Evolutionary conservation across 2,888 invertebrate species (phyloP), one percentile per base, ranked within the genome.

Genomic region (Agriopis leucophaearia): DNA sequence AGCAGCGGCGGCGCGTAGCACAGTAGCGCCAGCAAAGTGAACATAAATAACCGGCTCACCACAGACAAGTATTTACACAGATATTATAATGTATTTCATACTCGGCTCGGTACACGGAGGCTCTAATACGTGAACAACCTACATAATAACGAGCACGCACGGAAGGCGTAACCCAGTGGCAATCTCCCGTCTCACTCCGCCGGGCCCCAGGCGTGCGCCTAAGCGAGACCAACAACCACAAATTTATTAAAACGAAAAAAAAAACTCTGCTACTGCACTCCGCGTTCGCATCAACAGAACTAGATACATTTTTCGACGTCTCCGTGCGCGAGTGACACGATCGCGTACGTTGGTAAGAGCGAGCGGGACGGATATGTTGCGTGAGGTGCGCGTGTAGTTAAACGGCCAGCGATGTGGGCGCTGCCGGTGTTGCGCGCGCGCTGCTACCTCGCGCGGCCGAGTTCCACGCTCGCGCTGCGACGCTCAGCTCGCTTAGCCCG

Each of bases 161-260:
- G 92, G 92, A 92, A 94, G 94, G 94, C 93, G 94, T 94, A 94
- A 94, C 93, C 84, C 94, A 84, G 94, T 91, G 87, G 94, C 92
- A 84, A 85, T 89, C 86, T 82, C 79, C 87, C 87, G 85, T 90
- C 91, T 88, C 91, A 81, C 89, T 92, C 89, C 80, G 83, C 82
- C 87, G 82, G 86, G 89, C 90, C 90, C 84, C 89, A 81, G 90
- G 90, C 92, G 90, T 86, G 89, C 89, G 90, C 86, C 88, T 87
- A 89, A 92, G 91, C 90, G 91, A 91, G 90, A 91, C 91, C 89
- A 87, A 92, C 89, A 87, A 92, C 89, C 90, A 91, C 92, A 92
- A 93, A 94, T 93, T 94, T 93, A 94, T 94, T 92, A 91, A 93
- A 92, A 92, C 88, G 90, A 90, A 89, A 91, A 92, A 90, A 89